These are phyloP conservation scores for Tridacna gigas DNA, from an alignment of 2,888 invertebrate genomes.

Conservation along the genomic window DNA sequence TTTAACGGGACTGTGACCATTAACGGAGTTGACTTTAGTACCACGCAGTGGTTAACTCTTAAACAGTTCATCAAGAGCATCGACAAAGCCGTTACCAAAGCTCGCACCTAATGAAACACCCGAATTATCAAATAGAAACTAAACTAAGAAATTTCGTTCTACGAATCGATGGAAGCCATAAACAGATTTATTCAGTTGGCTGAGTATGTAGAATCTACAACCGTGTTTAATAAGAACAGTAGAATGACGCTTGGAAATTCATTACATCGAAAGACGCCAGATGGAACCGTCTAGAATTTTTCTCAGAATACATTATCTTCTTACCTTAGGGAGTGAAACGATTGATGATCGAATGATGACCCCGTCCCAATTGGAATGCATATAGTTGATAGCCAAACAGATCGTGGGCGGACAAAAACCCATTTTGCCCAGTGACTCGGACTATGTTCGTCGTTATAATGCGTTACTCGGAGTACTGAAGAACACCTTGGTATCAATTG, in stretches of 20 bases:
- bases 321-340: background rate
- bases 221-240: background rate
- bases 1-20: too few relatives aligned
- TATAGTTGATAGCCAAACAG: background rate
- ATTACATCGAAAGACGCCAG: background rate
- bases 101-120: slow-evolving; percentile 18
- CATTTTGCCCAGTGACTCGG: background rate
- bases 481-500: too few relatives aligned
- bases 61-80: slow-evolving; percentile 14
- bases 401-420: background rate
- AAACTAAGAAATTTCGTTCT: background rate
- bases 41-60: slow-evolving; percentile 27
- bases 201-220: too few relatives aligned
- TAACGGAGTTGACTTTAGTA: too few relatives aligned
- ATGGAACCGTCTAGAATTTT: background rate
- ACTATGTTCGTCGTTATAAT: slow-evolving; percentile 1
- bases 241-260: background rate
- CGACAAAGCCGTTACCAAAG: slow-evolving; percentile 31
- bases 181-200: background rate
- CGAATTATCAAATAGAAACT: background rate
- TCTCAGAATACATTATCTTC: background rate
- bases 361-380: background rate
- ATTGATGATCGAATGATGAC: background rate
- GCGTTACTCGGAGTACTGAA: too few relatives aligned
- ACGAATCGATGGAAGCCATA: background rate